Evolutionary conservation across 2,113 vertebrate species (phyloP).

Genomic region (Empidonax alnorum): DNA sequence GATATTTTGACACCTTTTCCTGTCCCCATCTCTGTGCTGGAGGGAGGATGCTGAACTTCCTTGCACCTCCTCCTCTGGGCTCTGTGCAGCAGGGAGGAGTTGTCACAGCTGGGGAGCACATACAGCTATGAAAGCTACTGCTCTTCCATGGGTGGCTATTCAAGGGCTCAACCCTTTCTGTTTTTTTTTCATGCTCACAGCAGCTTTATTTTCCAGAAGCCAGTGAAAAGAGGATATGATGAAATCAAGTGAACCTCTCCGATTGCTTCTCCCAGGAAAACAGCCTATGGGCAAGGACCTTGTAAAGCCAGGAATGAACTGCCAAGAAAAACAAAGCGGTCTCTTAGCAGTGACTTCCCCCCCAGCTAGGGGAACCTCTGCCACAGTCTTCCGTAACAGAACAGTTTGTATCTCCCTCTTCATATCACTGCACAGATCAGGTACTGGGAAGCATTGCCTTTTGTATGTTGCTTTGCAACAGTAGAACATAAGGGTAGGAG

Average conservation of each 20-base stretch:
- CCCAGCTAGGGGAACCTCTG: not conserved
- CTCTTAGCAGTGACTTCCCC: not conserved
- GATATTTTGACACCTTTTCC: not conserved
- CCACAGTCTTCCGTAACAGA: not conserved
- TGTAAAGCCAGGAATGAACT: not conserved
- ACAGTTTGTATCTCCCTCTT: not conserved
- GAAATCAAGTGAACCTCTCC: not conserved
- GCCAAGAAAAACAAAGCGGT: conserved; percentile 34
- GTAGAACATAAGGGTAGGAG: not conserved
- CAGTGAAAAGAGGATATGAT: conserved; percentile 5
- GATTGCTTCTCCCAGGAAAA: conserved; percentile 32
- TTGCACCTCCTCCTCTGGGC: not conserved
- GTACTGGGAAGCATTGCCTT: not conserved
- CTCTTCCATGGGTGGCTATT: not conserved
- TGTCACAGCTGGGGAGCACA: not conserved
- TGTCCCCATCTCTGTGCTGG: not conserved
- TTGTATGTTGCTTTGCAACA: not conserved
- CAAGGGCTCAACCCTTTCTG: not conserved
- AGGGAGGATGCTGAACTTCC: not conserved
- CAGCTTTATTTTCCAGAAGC: conserved; percentile 27
- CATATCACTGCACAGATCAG: not conserved
- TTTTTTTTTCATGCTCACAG: not conserved
- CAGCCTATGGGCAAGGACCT: conserved; percentile 4
- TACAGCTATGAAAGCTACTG: not conserved
- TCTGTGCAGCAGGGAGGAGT: not conserved